Conservation (phyloP, 2,797 vertebrate species). For the Mormyrus hasselquistii region DNA sequence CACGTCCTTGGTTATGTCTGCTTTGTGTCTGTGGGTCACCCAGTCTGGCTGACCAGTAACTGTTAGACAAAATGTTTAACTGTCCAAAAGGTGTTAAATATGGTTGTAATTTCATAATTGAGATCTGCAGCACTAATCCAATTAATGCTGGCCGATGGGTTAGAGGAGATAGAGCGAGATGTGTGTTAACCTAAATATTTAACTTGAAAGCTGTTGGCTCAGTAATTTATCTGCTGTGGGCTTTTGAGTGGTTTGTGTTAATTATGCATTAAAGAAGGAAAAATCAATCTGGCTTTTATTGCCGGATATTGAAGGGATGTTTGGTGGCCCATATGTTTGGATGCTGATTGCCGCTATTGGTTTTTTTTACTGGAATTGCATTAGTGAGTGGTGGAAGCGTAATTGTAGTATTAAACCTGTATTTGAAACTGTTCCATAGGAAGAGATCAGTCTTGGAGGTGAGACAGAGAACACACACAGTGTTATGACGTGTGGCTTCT, state of each 20-base stretch:
- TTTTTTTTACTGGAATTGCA: not conserved
- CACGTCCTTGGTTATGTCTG: not conserved
- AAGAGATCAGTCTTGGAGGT: not conserved
- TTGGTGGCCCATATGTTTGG: not conserved
- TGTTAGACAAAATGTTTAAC: not conserved
- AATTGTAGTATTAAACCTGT: not conserved
- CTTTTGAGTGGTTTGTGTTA: not conserved
- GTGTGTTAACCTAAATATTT: not conserved
- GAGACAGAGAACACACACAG: not conserved
- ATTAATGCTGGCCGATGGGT: not conserved
- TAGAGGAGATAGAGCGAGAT: not conserved
- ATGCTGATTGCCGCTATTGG: not conserved
- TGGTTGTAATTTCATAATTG: not conserved
- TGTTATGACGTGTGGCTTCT: not conserved
- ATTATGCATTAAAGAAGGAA: not conserved
- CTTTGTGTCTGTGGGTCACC: not conserved
- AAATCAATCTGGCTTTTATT: constrained; percentile 3
- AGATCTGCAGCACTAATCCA: not conserved
- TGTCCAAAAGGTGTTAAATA: not conserved
- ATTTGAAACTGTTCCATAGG: not conserved
- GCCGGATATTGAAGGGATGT: not conserved
- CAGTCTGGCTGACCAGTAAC: not conserved
- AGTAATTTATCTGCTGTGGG: not conserved
- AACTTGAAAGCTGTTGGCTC: not conserved
- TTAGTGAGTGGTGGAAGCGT: not conserved